These are phyloP conservation scores for Cercocebus atys DNA, from an alignment of 2,113 vertebrate species.

Conservation along the genomic window DNA sequence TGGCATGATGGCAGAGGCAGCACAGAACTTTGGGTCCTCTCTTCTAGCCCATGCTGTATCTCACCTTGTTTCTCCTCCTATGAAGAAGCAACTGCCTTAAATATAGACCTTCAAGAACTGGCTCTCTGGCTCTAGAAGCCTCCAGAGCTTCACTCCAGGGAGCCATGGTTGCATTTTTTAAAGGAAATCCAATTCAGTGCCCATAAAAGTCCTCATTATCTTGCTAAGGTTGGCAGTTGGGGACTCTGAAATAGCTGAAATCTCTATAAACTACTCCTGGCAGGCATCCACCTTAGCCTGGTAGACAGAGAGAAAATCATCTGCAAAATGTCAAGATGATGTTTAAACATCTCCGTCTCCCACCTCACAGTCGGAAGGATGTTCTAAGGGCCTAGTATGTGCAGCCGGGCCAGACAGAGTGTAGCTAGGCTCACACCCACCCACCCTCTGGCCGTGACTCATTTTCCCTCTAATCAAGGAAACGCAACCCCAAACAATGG, in stretches of 20 bases:
- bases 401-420: background rate
- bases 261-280: conserved; percentile 44
- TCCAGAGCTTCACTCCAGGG: background rate
- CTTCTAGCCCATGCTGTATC: background rate
- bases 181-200: conserved; percentile 16
- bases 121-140: background rate
- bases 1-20: background rate
- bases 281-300: background rate
- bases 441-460: background rate
- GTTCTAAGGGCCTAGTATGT: background rate
- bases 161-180: conserved; percentile 25
- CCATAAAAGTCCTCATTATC: conserved; percentile 45
- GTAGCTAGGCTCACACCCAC: background rate
- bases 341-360: background rate
- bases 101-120: background rate
- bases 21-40: too few species aligned
- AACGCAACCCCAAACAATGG: background rate
- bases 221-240: conserved; percentile 51
- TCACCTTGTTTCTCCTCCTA: background rate
- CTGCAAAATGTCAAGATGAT: background rate
- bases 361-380: background rate
- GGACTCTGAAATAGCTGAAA: conserved; percentile 26
- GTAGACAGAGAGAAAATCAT: background rate
- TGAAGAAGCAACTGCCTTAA: background rate
- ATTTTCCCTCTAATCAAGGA: background rate